Evolutionary conservation across 2,797 vertebrate genomes (phyloP), one percentile per base, ranked within the genome.

Genomic region (Hippoglossus hippoglossus): DNA sequence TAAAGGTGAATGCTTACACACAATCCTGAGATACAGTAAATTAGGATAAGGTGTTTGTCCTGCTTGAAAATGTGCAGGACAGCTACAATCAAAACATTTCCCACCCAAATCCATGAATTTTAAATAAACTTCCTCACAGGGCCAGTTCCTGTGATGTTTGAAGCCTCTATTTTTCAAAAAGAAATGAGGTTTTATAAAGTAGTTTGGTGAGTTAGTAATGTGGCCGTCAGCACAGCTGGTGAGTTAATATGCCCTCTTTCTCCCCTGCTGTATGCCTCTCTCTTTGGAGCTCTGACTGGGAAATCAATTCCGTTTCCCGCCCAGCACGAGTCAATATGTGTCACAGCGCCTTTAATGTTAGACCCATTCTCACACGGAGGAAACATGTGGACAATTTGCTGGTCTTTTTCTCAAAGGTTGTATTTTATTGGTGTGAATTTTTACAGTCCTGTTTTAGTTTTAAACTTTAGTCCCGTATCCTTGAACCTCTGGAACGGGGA

Each of bases 251-350:
- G 77, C 63, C 73, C 50, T 36, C 53, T 55, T 59, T 65, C 25
- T 52, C 39, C 28, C 41, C 51, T 21, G 41, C 71, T 82, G 49
- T 77, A 66, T 53, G 62, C 63, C 66, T 63, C 76, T 67, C 75
- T 89, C 75, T 88, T 59, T 88, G 83, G 69, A 79, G 84, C 79
- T 83, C 73, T 86, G 87, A 86, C 85, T 87, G 72, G 39, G 61
- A 80, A 87, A 91, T 93, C 90, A 81, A 93, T 93, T 83, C 73
- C 68, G 84, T 86, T 83, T 89, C 77, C 84, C 85, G 79, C 82
- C 79, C 78, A 72, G 83, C 79, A 79, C 71, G 79, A 88, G 87
- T 92, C 90, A 84, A 92, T 93, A 90, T 86, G 78, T 93, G 88
- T 92, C 91, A 89, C 82, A 79, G 70, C 57, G 61, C 64, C 57